phyloP scores from a whole-genome alignment of 2,888 invertebrate species.

The Pachymerium ferrugineum region DNA sequence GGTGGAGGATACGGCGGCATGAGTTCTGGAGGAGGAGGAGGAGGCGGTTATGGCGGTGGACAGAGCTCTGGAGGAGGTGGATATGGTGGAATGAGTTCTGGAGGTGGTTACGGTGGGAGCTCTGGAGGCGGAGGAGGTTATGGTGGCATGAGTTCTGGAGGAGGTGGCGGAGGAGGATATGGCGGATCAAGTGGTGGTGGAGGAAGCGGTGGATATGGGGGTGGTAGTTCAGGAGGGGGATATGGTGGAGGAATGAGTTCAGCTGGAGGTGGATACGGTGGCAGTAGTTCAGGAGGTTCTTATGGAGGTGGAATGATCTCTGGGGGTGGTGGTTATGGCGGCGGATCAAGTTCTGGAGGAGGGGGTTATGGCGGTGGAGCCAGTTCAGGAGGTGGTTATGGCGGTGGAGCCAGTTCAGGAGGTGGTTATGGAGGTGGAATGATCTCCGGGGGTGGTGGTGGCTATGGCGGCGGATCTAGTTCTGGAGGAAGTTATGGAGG shows the following conservation, averaged over 20 bases:
- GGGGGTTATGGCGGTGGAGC: too few relatives aligned
- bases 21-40: too few relatives aligned
- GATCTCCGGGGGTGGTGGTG: too few relatives aligned
- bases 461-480: too few relatives aligned
- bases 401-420: too few relatives aligned
- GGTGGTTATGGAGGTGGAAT: too few relatives aligned
- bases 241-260: background rate
- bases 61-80: background rate
- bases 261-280: background rate
- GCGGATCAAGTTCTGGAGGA: too few relatives aligned
- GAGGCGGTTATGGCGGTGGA: background rate
- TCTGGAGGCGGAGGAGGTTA: background rate
- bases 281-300: background rate
- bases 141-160: background rate
- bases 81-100: background rate
- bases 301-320: background rate
- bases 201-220: background rate
- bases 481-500: too few relatives aligned
- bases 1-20: too few relatives aligned
- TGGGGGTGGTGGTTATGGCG: background rate
- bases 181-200: background rate
- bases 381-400: too few relatives aligned
- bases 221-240: background rate
- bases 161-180: background rate
- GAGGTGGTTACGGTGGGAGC: background rate